Evolutionary conservation across 2,113 vertebrate genomes (phyloP).

Genomic region (Nematolebias whitei): DNA sequence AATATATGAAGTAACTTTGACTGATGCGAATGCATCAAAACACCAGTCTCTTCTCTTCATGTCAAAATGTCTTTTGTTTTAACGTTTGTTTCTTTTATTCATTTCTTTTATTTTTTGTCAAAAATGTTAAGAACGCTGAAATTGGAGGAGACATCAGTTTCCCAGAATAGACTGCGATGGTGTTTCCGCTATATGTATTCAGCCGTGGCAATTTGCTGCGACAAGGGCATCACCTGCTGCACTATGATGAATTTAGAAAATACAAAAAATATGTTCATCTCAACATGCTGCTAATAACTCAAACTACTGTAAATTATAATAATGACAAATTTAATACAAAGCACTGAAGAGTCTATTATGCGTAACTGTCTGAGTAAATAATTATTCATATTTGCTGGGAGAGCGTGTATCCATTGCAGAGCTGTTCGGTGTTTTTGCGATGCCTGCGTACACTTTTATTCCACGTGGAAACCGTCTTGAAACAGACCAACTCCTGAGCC

Average conservation of each 20-base stretch:
- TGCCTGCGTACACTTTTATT: constrained; percentile 30
- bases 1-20: constrained; percentile 5
- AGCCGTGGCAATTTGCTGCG: constrained; percentile 50
- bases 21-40: constrained; percentile 16
- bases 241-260: constrained; percentile 32
- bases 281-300: constrained; percentile 19
- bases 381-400: constrained; percentile 36
- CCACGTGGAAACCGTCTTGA: no score
- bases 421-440: constrained; percentile 36
- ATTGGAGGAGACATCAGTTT: constrained; percentile 56
- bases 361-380: constrained; percentile 20
- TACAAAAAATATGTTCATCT: constrained; percentile 34
- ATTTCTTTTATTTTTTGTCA: accelerated
- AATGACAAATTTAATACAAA: not conserved
- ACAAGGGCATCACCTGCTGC: constrained; percentile 69
- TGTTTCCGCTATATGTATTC: constrained; percentile 52
- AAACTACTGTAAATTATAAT: constrained; percentile 1
- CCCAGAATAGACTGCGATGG: constrained; percentile 55
- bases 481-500: constrained; percentile 31
- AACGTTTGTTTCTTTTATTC: no score
- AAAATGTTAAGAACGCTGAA: constrained; percentile 48
- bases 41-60: not conserved
- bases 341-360: constrained; percentile 12
- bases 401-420: constrained; percentile 15
- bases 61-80: constrained; percentile 24